These are phyloP conservation scores for Chalcosyrphus nemorum DNA, from an alignment of 2,888 invertebrate species.

Conservation along the genomic window DNA sequence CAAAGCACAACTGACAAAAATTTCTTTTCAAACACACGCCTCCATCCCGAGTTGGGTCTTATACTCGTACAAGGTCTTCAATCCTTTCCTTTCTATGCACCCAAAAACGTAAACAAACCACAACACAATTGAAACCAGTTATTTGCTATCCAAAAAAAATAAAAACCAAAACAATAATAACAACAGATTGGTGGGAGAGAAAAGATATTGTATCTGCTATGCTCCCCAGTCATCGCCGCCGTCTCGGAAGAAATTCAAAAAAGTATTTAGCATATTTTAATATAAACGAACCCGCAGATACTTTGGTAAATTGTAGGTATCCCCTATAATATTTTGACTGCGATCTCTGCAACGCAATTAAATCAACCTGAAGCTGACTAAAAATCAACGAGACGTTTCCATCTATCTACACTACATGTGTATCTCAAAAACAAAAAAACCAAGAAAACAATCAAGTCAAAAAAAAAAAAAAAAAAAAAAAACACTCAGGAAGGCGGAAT, in stretches of 20 bases:
- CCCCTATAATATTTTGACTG: not conserved
- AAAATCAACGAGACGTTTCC: not conserved
- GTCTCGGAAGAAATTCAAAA: constrained; percentile 3
- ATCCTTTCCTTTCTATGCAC: constrained; percentile 19
- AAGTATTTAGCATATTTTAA: constrained; percentile 46
- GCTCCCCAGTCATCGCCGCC: not conserved
- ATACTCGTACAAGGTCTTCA: constrained; percentile 14
- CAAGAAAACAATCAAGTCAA: constrained; percentile 9
- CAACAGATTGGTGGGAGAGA: not conserved
- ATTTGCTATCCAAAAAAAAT: constrained; percentile 6
- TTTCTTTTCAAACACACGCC: constrained; percentile 1
- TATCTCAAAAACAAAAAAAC: too few relatives aligned
- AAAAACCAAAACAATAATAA: constrained; percentile 34
- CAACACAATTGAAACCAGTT: constrained; percentile 54
- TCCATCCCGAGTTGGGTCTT: not conserved
- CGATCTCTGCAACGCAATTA: constrained; percentile 50
- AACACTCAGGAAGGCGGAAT: constrained; percentile 20
- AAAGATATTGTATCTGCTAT: not conserved
- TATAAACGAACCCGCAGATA: constrained; percentile 43
- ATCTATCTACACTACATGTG: constrained; percentile 19
- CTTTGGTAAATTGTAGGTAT: not conserved
- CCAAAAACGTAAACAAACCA: constrained; percentile 64
- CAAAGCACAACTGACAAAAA: not conserved
- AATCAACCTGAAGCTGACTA: constrained; percentile 45
- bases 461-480: not conserved